Evolutionary conservation across 2,797 vertebrate genomes (phyloP), one percentile per base, ranked within the genome.

Genomic region (Parotocinclus haroldoi): DNA sequence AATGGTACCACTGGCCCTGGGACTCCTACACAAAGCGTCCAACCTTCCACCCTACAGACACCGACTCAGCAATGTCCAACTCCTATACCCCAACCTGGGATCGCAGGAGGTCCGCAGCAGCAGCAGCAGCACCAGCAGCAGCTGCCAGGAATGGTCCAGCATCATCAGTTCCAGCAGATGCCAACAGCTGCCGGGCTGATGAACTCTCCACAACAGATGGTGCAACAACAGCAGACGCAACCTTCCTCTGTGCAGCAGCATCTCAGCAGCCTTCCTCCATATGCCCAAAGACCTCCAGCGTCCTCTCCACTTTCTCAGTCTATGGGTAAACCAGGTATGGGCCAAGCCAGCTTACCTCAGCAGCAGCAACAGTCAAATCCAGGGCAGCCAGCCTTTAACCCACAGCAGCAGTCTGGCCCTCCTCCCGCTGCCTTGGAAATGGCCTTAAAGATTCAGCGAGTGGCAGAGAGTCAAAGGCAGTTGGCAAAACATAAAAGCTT

Each of bases 401-500:
- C 86, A 46, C 88, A 88, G 49, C 78, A 88, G 0, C 84, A 88
- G 16, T 79, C 89, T 17, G 96, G 94, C 0, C 94, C 95, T 37
- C 95, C 95, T 19, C 85, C 90, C 0, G 96, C 94, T 7, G 96
- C 96, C 0, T 91, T 98, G 63, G 96, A 98, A 80, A 95, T 95
- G 17, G 96, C 96, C 13, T 91, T 98, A 83, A 95, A 98, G 81
- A 99, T 98, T 80, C 95, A 98, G 80, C 91, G 95, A 37, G 89
- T 95, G 0, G 96, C 96, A 0, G 95, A 99, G 82, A 93, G 91
- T 4, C 96, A 98, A 82, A 90, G 95, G 76, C 94, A 97, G 85
- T 95, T 97, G 94, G 95, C 93, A n/a, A 94, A 96, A 1, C 86
- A 85, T 57, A 93, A 97, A 66, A 91, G 92, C 63, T 89, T 92